phyloP scores from a whole-genome alignment of 23 tunicate species.

The Aplidium turbinatum region DNA sequence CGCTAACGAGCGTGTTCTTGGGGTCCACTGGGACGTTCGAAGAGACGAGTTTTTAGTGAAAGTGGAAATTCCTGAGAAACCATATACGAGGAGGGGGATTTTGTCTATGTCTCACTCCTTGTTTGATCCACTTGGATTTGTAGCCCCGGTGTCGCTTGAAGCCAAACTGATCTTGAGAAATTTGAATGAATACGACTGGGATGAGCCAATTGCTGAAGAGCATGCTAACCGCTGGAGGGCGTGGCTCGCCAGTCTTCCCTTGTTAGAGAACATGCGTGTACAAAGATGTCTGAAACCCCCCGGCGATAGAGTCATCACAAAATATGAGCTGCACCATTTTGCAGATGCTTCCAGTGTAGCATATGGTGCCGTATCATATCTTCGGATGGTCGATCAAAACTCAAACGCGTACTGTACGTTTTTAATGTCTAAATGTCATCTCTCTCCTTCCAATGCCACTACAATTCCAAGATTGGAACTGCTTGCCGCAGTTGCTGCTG shows the following conservation, averaged over 20 bases:
- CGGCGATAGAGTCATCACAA: neutral
- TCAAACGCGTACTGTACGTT: neutral
- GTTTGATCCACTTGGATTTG: slow-evolving; percentile 27
- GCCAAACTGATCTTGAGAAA: slow-evolving; percentile 16
- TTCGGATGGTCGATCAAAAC: neutral
- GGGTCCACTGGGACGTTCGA: slow-evolving; percentile 3
- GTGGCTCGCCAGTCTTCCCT: neutral
- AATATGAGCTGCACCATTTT: neutral
- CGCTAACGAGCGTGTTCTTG: no score
- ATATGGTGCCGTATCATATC: neutral
- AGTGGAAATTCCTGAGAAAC: neutral
- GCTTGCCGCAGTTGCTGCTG: neutral
- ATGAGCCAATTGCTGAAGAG: slow-evolving; percentile 4
- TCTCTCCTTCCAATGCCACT: neutral
- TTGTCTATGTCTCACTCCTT: neutral
- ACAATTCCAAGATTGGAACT: slow-evolving; percentile 4
- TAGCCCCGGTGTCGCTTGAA: slow-evolving; percentile 19
- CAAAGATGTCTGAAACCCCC: neutral
- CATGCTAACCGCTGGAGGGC: neutral
- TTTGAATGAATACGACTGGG: slow-evolving; percentile 17
- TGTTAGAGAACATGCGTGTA: neutral
- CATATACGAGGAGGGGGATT: slow-evolving; percentile 4
- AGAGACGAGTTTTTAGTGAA: slow-evolving; percentile 3
- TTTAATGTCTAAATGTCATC: neutral
- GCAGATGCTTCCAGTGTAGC: neutral